Base-by-base conservation (phyloP, 2,888 invertebrate genomes). In the Orgyia antiqua region DNA sequence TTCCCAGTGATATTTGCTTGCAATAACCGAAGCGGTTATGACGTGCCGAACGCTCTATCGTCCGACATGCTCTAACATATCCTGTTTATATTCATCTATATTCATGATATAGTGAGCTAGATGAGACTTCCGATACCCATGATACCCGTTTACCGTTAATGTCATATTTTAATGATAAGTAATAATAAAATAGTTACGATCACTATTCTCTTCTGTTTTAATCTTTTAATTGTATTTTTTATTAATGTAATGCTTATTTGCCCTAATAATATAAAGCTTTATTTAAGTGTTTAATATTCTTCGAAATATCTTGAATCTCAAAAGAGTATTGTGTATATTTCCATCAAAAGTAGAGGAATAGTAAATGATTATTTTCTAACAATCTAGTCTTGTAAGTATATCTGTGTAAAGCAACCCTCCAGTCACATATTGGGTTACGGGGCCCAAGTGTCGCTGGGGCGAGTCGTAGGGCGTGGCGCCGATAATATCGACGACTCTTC, bases 361-460 rank as follows among this genome's bases (percentile, higher is more conserved):
- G n/a, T n/a, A n/a, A n/a, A n/a, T n/a, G n/a, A n/a, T n/a, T n/a
- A n/a, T n/a, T n/a, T n/a, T n/a, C n/a, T n/a, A n/a, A n/a, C n/a
- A n/a, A n/a, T n/a, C n/a, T n/a, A n/a, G n/a, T n/a, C n/a, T n/a
- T n/a, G n/a, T 31, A 36, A 4, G 15, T 4, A 25, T 40, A 42
- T 56, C 34, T 27, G 33, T 39, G 39, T 10, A 15, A 33, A 12
- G 29, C 6, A 51, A 63, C 65, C 76, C 79, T 66, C 63, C 45
- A 53, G 45, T 66, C 68, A 66, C 59, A 76, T 82, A 83, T 82
- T 84, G 66, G 80, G 83, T 83, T 84, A 84, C 77, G 69, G 74
- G 79, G 70, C 64, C 74, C 57, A 45, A 53, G 55, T 67, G 71
- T 58, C 59, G 68, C 38, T 51, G 58, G 66, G 61, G 31, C 43